Percentiles rank a stretch among this genome's conserved stretches.
phyloP scores from a whole-genome alignment of 2,888 invertebrate species.

The Papilio gigon region DNA sequence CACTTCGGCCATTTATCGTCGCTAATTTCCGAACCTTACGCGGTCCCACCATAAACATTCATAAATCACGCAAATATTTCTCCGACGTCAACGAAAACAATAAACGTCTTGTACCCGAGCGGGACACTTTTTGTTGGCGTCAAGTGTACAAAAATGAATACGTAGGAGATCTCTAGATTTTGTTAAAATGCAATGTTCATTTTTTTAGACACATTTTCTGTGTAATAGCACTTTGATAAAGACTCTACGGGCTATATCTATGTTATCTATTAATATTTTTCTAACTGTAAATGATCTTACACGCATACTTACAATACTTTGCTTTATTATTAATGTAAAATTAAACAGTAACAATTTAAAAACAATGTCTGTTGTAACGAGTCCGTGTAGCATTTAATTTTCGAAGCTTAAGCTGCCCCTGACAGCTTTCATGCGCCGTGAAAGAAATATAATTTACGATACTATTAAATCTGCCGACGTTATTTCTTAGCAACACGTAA shows the following conservation, averaged over 20 bases:
- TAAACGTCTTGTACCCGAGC: slow-evolving; percentile 34
- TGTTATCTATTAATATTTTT: too few species aligned
- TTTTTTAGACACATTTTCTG: too few species aligned
- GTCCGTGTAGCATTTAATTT: slow-evolving; percentile 29
- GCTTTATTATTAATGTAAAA: not conserved
- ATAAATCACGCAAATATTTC: slow-evolving; percentile 35
- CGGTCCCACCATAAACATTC: slow-evolving; percentile 31
- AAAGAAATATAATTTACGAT: slow-evolving; percentile 39
- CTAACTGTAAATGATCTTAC: too few species aligned
- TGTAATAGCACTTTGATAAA: too few species aligned
- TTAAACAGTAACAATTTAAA: not conserved
- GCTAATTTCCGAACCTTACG: slow-evolving; percentile 39
- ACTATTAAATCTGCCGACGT: slow-evolving; percentile 7
- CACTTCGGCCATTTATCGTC: slow-evolving; percentile 37
- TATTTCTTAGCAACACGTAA: slow-evolving; percentile 30
- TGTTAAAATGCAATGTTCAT: too few species aligned
- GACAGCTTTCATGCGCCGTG: slow-evolving; percentile 21
- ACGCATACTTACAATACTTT: too few species aligned
- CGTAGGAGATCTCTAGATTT: too few species aligned
- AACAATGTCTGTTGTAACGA: slow-evolving; percentile 8
- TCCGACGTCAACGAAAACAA: slow-evolving; percentile 38
- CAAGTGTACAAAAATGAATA: slow-evolving; percentile 2
- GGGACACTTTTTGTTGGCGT: slow-evolving; percentile 9
- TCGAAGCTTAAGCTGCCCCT: slow-evolving; percentile 21
- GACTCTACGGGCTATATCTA: too few species aligned